phyloP scores from a whole-genome alignment of 2,888 invertebrate genomes.

The Apeira syringaria region DNA sequence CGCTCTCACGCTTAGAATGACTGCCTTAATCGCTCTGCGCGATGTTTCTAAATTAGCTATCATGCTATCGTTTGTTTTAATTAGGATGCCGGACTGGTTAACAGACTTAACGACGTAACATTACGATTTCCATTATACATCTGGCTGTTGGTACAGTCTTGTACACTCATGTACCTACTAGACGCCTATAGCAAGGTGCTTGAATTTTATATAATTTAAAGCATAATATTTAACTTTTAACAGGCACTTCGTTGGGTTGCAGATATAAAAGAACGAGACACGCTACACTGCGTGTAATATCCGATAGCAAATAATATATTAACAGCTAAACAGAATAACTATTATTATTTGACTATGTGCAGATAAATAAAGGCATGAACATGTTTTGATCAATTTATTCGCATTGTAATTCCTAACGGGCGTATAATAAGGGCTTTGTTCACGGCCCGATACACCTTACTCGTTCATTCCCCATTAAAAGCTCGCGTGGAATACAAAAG shows the following conservation, averaged over 20 bases:
- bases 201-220: conserved; percentile 9
- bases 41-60: conserved; percentile 58
- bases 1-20: conserved; percentile 75
- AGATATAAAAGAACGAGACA: conserved; percentile 16
- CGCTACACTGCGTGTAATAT: conserved; percentile 19
- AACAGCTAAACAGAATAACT: conserved; percentile 13
- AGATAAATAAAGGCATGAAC: conserved; percentile 10
- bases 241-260: conserved; percentile 8
- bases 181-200: conserved; percentile 17
- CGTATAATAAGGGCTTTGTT: conserved; percentile 19
- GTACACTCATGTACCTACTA: conserved; percentile 6
- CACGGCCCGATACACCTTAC: conserved; percentile 20
- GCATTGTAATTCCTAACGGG: conserved; percentile 23
- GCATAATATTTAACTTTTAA: conserved; percentile 9
- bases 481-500: conserved; percentile 64
- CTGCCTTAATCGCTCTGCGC: conserved; percentile 60
- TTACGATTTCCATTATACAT: conserved; percentile 10
- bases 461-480: conserved; percentile 47
- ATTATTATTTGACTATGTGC: conserved; percentile 11
- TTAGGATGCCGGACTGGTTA: conserved; percentile 21
- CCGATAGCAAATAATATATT: conserved; percentile 10
- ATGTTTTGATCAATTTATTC: conserved; percentile 19
- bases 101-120: conserved; percentile 12
- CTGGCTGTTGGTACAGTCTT: conserved; percentile 2
- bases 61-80: conserved; percentile 37